Base-by-base conservation (phyloP, 2,888 invertebrate genomes). In the Pycnomerus fuliginosus region DNA sequence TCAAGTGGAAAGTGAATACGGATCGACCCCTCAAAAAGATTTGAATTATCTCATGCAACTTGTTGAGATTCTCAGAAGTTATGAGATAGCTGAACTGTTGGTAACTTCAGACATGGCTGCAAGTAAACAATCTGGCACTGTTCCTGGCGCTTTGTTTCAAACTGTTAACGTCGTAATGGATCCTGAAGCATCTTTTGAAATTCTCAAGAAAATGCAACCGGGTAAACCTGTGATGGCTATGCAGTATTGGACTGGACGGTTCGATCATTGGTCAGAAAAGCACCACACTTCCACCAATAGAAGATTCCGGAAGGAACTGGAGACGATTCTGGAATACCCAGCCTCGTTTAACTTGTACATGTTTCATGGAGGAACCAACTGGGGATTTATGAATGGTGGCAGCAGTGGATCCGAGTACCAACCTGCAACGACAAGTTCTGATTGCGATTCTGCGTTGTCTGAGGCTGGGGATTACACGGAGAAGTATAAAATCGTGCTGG, bases 1-100 rank as follows among this genome's bases (percentile, higher is more conserved):
- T 20, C 90, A 90, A 77, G 31, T 48, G 16, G 96, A 97, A 74
- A 98, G 98, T 68, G 95, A 96, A 66, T 94, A 94, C 58, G 95
- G 95, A 2, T 90, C 90, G 58, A 46, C 46, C 3, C 30, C 36
- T 10, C 16, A 50, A 27, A 53, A 2, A 52, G 60, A 15, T 68
- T 71, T 51, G 74, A 48, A 7, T 3, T 25, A 25, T 10, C 14
- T 44, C 12, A 16, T 20, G 20, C 30, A 20, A 31, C 30, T 36
- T 34, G 44, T 12, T 35, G 41, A 22, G 42, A 39, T 32, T 37
- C 45, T 11, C 72, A 72, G 49, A 52, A 45, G 7, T 48, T 58
- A 67, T 45, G 71, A 71, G n/a, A 61, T 76, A 20, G 65, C 56
- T 2, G 75, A 77, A 56, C 58, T 77, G 17, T 62, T 76, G 23